Percentiles rank a stretch among this genome's conserved stretches.
Conservation (phyloP, 2,888 invertebrate genomes). For the Cosmia trapezina region DNA sequence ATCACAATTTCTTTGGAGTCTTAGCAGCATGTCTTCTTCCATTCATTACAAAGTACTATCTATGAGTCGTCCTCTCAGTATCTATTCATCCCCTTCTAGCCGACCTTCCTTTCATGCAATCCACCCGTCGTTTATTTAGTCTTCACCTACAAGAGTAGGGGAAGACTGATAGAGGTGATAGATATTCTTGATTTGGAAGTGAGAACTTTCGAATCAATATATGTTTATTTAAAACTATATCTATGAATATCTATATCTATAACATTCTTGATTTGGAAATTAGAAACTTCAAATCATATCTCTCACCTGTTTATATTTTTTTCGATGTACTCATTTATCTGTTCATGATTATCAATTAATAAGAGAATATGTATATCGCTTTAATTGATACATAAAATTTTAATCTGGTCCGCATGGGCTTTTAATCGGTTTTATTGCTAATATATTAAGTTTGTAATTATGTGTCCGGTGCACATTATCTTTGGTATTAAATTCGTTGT, state of each 20-base stretch:
- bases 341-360: constrained; percentile 28
- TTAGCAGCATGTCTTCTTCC: neutral
- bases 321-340: constrained; percentile 1
- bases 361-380: constrained; percentile 12
- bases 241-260: no score
- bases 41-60: neutral
- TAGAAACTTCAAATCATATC: neutral
- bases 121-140: neutral
- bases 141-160: no score
- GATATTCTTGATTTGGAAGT: no score
- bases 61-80: no score
- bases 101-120: neutral
- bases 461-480: constrained; percentile 46
- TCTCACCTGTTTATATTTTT: neutral
- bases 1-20: neutral
- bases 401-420: constrained; percentile 42
- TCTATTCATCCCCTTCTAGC: no score
- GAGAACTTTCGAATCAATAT: no score
- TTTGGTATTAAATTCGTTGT: constrained; percentile 42
- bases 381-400: constrained; percentile 59
- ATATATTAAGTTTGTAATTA: constrained; percentile 51
- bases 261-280: no score
- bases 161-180: no score
- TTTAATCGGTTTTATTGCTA: constrained; percentile 50
- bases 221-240: no score